phyloP scores from a whole-genome alignment of 2,888 invertebrate species.

The Coenonympha arcania region DNA sequence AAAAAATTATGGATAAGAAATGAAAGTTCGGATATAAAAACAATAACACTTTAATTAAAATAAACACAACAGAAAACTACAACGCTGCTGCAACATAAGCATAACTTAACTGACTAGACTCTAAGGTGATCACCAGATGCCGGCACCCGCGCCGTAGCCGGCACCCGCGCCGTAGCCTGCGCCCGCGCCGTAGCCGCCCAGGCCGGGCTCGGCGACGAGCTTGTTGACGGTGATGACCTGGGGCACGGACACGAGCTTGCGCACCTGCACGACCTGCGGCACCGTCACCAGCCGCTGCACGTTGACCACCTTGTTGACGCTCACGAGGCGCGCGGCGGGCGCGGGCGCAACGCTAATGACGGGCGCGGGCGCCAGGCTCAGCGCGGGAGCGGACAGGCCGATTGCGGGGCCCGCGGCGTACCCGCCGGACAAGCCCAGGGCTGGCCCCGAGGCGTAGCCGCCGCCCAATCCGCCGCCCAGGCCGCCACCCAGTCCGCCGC shows the following conservation, averaged over 20 bases:
- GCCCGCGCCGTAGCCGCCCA: constrained; percentile 19
- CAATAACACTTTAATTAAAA: neutral
- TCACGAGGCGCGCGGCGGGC: constrained; percentile 30
- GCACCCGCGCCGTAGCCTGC: neutral
- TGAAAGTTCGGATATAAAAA: neutral
- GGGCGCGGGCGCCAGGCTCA: constrained; percentile 19
- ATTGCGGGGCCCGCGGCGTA: constrained; percentile 13
- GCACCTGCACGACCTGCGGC: constrained; percentile 39
- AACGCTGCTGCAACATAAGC: neutral
- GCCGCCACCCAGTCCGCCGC: too few species aligned
- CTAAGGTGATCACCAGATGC: neutral
- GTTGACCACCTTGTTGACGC: constrained; percentile 39
- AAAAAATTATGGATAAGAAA: too few species aligned
- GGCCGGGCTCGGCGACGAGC: constrained; percentile 40
- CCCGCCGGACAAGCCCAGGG: neutral
- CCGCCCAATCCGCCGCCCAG: constrained; percentile 8
- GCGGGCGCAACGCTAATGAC: constrained; percentile 24
- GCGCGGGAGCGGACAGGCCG: constrained; percentile 16
- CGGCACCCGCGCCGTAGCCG: neutral
- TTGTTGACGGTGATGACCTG: constrained; percentile 42
- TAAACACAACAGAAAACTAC: constrained; percentile 1
- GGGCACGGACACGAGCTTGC: constrained; percentile 45
- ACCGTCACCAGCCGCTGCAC: constrained; percentile 35
- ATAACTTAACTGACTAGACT: neutral
- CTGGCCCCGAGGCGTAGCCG: constrained; percentile 16